These are phyloP conservation scores for Oreochromis tanganicae DNA, from an alignment of 2,113 vertebrate genomes.

Conservation along the genomic window DNA sequence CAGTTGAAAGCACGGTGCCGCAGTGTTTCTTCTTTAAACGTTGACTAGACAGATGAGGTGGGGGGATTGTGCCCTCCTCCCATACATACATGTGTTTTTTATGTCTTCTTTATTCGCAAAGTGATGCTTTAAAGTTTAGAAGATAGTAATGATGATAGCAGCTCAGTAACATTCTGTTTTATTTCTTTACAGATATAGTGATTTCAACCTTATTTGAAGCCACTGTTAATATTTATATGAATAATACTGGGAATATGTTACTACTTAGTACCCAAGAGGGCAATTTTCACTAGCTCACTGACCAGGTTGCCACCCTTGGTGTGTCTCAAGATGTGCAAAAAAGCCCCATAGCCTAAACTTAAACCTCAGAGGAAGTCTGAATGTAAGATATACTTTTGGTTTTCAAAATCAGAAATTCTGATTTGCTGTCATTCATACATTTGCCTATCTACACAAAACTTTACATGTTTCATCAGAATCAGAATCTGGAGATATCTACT, in stretches of 20 bases:
- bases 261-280: background rate
- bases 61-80: background rate
- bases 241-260: background rate
- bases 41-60: background rate
- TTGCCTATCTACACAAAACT: accelerated
- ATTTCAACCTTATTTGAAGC: background rate
- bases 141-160: background rate
- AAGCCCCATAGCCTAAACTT: background rate
- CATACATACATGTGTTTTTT: background rate
- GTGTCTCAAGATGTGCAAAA: background rate
- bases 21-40: background rate
- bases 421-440: background rate
- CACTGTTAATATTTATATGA: background rate
- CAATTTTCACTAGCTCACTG: background rate
- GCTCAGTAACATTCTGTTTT: background rate
- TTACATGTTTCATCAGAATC: background rate
- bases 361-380: background rate
- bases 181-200: background rate
- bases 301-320: background rate
- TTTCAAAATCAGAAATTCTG: background rate
- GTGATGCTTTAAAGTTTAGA: background rate
- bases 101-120: background rate
- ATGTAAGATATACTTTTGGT: background rate
- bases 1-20: background rate
- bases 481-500: background rate